phyloP scores from a whole-genome alignment of 2,797 vertebrate species.

The Sebastes trivittatus region DNA sequence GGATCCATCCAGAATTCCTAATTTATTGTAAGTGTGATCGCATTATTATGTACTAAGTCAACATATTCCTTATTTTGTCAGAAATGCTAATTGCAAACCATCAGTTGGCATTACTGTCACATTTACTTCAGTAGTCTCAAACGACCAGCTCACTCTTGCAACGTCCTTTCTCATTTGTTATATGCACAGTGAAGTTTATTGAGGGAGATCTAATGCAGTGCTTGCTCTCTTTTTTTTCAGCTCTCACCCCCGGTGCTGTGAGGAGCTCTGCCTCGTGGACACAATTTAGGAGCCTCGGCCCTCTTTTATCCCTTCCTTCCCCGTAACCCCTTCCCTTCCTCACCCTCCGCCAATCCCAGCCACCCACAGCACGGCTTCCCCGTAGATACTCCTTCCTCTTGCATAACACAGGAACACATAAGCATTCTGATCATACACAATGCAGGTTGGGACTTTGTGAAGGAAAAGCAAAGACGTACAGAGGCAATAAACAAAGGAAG shows the following conservation, averaged over 20 bases:
- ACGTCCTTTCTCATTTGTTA: conserved; percentile 13
- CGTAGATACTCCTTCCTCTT: conserved; percentile 26
- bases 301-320: conserved; percentile 53
- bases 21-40: conserved; percentile 4
- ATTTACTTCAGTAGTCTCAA: background rate
- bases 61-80: background rate
- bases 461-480: conserved; percentile 17
- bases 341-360: conserved; percentile 43
- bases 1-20: background rate
- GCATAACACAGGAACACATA: conserved; percentile 43
- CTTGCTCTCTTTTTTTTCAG: conserved; percentile 69
- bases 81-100: conserved; percentile 15
- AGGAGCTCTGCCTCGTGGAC: conserved; percentile 66
- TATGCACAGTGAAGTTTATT: conserved; percentile 14
- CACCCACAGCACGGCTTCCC: conserved; percentile 43
- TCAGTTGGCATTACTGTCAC: conserved; percentile 2
- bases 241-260: conserved; percentile 44
- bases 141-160: background rate
- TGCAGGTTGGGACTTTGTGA: conserved; percentile 44
- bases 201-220: conserved; percentile 43
- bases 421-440: conserved; percentile 44
- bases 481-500: conserved; percentile 59
- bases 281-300: conserved; percentile 46
- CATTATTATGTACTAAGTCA: background rate
- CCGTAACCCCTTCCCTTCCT: conserved; percentile 40